Evolutionary conservation across 2,113 vertebrate genomes (phyloP), one percentile per base, ranked within the genome.

Genomic region (Phainopepla nitens): DNA sequence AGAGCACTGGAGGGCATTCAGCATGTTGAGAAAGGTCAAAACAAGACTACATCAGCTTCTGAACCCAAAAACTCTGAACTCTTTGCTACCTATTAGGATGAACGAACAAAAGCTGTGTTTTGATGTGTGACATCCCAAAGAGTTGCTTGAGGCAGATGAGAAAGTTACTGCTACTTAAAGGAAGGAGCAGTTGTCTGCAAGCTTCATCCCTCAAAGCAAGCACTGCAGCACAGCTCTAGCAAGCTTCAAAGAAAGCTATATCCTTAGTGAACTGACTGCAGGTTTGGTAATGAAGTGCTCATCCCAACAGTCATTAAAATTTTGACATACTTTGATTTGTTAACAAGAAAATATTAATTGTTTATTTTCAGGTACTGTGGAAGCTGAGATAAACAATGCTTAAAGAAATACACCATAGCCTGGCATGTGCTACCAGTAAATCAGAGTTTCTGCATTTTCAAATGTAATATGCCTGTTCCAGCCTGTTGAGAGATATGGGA

Each of bases 21-120:
- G 91, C 94, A 71, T 45, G 65, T 95, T 87, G 96, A 96, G 95
- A 97, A 97, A 97, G 97, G 97, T 97, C 98, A 97, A 72, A 97
- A 65, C 41, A 65, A 96, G 97, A 94, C 76, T 89, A 70, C 80
- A 96, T 97, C 95, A 71, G 86, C 96, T 95, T 97, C 93, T 97
- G 96, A 98, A 97, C 95, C 97, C 96, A 95, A 97, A 97, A 96
- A 94, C 88, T 96, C 96, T 95, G 90, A 96, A 96, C 89, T 96
- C 91, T 92, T 97, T 93, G 60, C 96, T 95, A 64, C 93, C 84
- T 94, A 94, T 97, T 95, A 97, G 95, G 93, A 96, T 35, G 70
- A 96, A 95, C 23, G 76, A 96, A 96, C 79, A 87, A 96, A 96
- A 96, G 79, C 89, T 97, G 83, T 78, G 93, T 95, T 97, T 93